Conservation (phyloP, 2,888 invertebrate genomes). For the Melanchra persicariae region DNA sequence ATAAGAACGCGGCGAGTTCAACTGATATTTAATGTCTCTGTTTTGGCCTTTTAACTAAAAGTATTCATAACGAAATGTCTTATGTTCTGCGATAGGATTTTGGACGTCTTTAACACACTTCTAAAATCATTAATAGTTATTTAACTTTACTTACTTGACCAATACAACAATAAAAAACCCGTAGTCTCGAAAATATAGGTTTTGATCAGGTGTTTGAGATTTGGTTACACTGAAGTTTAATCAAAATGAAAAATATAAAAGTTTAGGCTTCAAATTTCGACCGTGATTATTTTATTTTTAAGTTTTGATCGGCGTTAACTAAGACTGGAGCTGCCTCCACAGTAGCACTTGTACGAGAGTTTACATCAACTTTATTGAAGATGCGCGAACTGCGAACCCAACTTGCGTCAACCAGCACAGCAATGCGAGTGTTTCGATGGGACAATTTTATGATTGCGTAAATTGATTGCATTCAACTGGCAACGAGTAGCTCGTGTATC, state of each 20-base stretch:
- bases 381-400: not conserved
- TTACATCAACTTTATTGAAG: constrained; percentile 9
- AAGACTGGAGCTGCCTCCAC: not conserved
- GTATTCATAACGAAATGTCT: not conserved
- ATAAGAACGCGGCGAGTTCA: not conserved
- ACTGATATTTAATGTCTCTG: too few species aligned
- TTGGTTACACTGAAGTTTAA: not conserved
- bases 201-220: not conserved
- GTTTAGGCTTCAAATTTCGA: not conserved
- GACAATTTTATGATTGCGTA: constrained; percentile 19
- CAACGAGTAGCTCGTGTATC: constrained; percentile 3
- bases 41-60: not conserved
- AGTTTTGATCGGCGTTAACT: not conserved
- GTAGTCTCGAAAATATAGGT: not conserved
- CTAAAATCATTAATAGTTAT: not conserved
- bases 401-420: not conserved
- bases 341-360: not conserved
- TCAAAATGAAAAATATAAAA: not conserved
- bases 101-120: not conserved
- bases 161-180: not conserved
- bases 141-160: not conserved
- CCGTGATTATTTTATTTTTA: not conserved
- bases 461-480: constrained; percentile 19
- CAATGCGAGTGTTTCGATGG: not conserved
- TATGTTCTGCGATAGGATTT: not conserved